Percentiles rank a stretch among this genome's conserved stretches.
Conservation (phyloP, 2,888 invertebrate species). For the Napeogenes sylphis region DNA sequence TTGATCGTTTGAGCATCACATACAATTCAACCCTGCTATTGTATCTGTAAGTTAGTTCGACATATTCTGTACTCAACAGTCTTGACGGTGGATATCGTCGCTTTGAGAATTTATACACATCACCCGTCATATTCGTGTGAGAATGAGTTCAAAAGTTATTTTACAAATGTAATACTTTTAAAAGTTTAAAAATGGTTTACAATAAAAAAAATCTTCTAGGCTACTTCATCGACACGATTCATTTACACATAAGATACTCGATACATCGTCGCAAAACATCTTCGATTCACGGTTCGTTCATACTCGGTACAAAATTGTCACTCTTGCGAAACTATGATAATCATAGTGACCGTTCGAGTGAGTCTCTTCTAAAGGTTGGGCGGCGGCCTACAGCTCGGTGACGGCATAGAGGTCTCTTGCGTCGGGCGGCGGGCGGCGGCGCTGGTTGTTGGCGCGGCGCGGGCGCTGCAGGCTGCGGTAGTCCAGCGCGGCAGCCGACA, state of each 20-base stretch:
- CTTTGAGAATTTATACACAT: too few relatives aligned
- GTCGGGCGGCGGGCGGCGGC: constrained; percentile 33
- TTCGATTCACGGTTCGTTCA: neutral
- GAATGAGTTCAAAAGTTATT: neutral
- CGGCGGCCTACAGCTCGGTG: constrained; percentile 63
- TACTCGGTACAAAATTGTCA: constrained; percentile 2
- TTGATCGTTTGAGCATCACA: constrained; percentile 2
- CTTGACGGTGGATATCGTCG: too few relatives aligned
- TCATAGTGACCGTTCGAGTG: constrained; percentile 37
- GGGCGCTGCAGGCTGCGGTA: constrained; percentile 79
- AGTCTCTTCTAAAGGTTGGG: neutral
- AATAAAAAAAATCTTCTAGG: neutral
- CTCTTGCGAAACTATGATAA: constrained; percentile 37
- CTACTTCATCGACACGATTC: too few relatives aligned
- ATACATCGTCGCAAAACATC: neutral
- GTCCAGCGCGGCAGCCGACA: constrained; percentile 75
- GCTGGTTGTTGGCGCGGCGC: constrained; percentile 46
- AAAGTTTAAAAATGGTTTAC: neutral
- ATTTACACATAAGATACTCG: too few relatives aligned
- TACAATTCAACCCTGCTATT: constrained; percentile 5
- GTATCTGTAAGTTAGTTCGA: neutral
- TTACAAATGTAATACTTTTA: neutral
- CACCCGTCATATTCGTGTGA: too few relatives aligned
- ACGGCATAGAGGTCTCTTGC: constrained; percentile 84
- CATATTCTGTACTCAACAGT: too few relatives aligned